Percentiles rank a stretch among this genome's conserved stretches.
These are phyloP conservation scores for Zaprionus nigranus DNA, from an alignment of 1,140 invertebrate species.

Conservation along the genomic window DNA sequence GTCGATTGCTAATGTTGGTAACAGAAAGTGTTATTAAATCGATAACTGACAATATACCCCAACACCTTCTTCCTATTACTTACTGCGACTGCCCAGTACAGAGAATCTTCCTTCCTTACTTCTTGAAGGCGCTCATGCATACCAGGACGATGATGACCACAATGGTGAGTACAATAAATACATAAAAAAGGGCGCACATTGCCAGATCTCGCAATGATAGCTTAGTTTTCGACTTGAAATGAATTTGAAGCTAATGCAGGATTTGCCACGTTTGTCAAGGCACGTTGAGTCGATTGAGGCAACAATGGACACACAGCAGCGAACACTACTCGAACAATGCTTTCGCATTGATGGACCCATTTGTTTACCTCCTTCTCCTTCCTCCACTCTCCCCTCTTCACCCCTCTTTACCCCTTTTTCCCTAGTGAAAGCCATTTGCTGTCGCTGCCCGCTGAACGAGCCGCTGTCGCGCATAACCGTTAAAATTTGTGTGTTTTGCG, in stretches of 20 bases:
- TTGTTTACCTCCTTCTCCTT: not conserved
- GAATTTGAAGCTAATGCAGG: not conserved
- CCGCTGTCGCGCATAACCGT: conserved; percentile 59
- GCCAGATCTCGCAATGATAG: not conserved
- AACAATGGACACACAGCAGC: not conserved
- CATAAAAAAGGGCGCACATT: conserved; percentile 50
- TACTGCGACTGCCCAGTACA: not conserved
- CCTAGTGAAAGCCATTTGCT: conserved; percentile 5
- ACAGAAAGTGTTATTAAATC: too few species aligned
- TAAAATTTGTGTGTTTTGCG: conserved; percentile 73
- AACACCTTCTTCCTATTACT: not conserved
- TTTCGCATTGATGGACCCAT: not conserved
- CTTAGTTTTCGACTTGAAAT: not conserved
- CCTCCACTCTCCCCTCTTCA: not conserved
- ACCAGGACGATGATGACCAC: not conserved
- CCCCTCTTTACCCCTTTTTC: not conserved
- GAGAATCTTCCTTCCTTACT: not conserved
- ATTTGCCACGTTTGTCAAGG: not conserved
- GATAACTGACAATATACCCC: too few species aligned
- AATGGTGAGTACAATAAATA: conserved; percentile 10
- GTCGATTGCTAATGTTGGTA: too few species aligned
- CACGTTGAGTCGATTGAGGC: not conserved
- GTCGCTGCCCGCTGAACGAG: conserved; percentile 23
- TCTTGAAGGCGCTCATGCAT: not conserved
- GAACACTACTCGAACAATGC: conserved; percentile 2